These are phyloP conservation scores for Sinosuthora webbiana DNA, from an alignment of 2,113 vertebrate species.

Conservation along the genomic window DNA sequence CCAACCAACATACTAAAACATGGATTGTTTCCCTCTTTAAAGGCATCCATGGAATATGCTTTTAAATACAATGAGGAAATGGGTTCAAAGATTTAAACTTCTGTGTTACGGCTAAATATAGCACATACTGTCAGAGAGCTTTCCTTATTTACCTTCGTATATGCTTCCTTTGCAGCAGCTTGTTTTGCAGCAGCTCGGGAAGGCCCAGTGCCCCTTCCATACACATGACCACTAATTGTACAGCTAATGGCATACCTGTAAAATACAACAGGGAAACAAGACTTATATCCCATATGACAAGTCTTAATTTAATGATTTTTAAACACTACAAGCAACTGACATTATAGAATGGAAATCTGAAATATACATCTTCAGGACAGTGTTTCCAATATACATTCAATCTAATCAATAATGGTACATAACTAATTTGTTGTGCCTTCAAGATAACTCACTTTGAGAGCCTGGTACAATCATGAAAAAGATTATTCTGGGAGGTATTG, in stretches of 20 bases:
- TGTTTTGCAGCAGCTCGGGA: slow-evolving; percentile 43
- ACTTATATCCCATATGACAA: not conserved
- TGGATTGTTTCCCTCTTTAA: not conserved
- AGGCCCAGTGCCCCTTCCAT: not conserved
- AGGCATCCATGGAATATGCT: not conserved
- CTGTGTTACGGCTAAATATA: not conserved
- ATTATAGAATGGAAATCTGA: not conserved
- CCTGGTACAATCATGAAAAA: not conserved
- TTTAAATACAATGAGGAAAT: not conserved
- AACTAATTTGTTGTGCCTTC: not conserved
- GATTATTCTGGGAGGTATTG: not conserved
- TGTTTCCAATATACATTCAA: not conserved
- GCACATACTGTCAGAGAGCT: not conserved
- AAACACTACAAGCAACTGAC: not conserved
- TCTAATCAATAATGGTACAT: not conserved
- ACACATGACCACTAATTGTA: not conserved
- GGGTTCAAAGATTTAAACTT: not conserved
- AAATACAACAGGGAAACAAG: not conserved
- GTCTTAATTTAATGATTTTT: not conserved
- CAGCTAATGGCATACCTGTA: slow-evolving; percentile 51
- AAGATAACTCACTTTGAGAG: not conserved
- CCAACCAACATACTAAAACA: not conserved
- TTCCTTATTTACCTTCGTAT: not conserved
- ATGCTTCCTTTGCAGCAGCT: slow-evolving; percentile 57
- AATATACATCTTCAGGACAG: not conserved